Percentiles rank a stretch among this genome's conserved stretches.
Evolutionary conservation across 2,888 invertebrate species (phyloP).

Genomic region (Doris montereyensis): DNA sequence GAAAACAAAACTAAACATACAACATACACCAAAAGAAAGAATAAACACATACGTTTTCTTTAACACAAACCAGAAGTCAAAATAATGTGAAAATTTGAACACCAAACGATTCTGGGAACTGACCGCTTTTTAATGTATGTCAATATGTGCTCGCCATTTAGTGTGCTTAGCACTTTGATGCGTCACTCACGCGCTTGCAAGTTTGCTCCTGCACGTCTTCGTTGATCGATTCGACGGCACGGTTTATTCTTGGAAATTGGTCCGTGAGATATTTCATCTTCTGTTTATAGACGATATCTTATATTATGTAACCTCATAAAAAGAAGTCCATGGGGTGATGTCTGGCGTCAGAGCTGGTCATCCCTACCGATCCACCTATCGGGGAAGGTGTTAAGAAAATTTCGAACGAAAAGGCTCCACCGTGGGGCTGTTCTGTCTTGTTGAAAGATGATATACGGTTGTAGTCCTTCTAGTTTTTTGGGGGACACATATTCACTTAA

Average conservation of each 20-base stretch:
- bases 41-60: background rate
- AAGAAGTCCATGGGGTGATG: background rate
- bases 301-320: background rate
- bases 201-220: background rate
- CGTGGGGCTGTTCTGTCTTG: too few relatives aligned
- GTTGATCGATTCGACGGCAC: background rate
- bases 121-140: too few relatives aligned
- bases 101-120: too few relatives aligned
- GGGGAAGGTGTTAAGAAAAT: too few relatives aligned
- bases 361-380: background rate
- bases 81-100: too few relatives aligned
- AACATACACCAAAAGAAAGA: background rate
- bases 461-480: background rate
- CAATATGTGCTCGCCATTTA: background rate
- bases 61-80: background rate
- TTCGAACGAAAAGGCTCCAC: background rate
- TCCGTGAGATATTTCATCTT: background rate
- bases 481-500: background rate
- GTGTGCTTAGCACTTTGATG: background rate
- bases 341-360: background rate
- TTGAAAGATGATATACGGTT: background rate
- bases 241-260: background rate
- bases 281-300: background rate
- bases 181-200: background rate
- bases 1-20: background rate